Base-by-base conservation (phyloP, 1,140 invertebrate genomes). In the Anastrepha obliqua region DNA sequence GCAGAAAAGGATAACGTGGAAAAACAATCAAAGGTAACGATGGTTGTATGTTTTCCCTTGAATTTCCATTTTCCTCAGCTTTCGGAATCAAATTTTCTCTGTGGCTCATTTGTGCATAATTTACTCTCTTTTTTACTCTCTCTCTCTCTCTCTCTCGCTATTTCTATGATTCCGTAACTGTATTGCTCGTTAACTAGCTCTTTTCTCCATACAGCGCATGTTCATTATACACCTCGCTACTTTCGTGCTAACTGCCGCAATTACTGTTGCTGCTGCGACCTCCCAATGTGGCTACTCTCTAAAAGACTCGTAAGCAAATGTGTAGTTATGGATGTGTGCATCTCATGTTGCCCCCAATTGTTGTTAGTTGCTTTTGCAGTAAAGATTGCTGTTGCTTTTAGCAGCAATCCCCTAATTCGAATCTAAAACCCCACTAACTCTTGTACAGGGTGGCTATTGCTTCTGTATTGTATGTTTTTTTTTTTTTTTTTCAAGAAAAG, bases 371-470 rank as follows among this genome's bases (percentile, higher is more conserved):
- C 39, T 42, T 67, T 20, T 42, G 67, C 15, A 6, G 4, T n/a
- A 78, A 78, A 7, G 11, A n/a, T 13, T n/a, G 47, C 47, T 51
- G 70, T 78, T 78, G 70, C 70, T 78, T 67, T 67, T 6, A 67
- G n/a, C 64, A 20, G 64, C 6, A 67, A 29, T 39, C 29, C 17
- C 29, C 39, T 55, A 55, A 55, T 8, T 55, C 51, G 51, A 55
- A 11, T 11, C 51, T 8, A 55, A 62, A 62, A 15, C 13, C 60
- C 3, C 9, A 62, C 13, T 62, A 62, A 62, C 15, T 5, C n/a
- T 13, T 62, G 9, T 15, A 17, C 42, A 74, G 44, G 70, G 44
- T 51, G 2, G 17, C 42, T 74, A n/a, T 7, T 62, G 17, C 42
- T 74, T 6, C 2, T 62, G 60, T n/a, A 55, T 55, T 29, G 51